Conservation (phyloP, 2,797 vertebrate genomes). For the Otus scops region DNA sequence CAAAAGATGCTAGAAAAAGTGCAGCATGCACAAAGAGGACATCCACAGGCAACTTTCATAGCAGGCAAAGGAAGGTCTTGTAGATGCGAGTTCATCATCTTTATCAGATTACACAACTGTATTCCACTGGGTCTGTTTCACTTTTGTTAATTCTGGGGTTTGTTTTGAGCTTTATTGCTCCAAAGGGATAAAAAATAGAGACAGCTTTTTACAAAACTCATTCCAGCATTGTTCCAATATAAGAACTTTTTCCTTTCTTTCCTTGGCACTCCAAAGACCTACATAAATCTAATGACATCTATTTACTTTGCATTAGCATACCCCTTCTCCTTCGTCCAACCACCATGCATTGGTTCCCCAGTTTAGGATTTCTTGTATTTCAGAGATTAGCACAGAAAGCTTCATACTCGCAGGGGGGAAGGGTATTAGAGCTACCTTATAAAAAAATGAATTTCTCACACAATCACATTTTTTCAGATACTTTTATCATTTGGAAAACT, state of each 20-base stretch:
- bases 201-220: neutral
- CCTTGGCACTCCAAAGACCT: neutral
- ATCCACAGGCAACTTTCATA: accelerated
- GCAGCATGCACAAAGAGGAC: neutral
- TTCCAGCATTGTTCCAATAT: neutral
- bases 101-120: neutral
- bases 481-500: neutral
- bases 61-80: neutral
- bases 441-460: neutral
- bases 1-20: neutral
- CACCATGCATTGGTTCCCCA: neutral
- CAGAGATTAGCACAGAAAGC: neutral
- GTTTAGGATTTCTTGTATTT: neutral
- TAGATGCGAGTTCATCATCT: neutral
- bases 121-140: neutral
- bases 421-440: neutral
- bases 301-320: conserved; percentile 21
- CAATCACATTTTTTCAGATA: neutral
- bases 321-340: neutral
- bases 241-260: neutral
- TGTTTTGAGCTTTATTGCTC: neutral
- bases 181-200: neutral
- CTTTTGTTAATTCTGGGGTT: neutral
- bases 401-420: neutral
- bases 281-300: conserved; percentile 7